Conservation (phyloP, 2,113 vertebrate species). For the Junco hyemalis region DNA sequence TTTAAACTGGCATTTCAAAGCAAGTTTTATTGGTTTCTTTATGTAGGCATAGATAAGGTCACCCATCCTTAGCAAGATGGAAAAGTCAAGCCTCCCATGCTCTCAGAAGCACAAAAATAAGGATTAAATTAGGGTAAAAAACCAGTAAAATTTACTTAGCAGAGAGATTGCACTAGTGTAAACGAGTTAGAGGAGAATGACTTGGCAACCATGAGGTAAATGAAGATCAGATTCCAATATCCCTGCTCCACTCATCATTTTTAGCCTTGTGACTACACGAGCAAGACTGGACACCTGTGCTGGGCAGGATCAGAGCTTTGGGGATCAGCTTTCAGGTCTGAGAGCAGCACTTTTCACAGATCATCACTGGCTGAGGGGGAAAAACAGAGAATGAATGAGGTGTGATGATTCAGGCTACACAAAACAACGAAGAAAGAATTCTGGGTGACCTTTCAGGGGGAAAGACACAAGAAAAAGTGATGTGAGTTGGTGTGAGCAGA, state of each 20-base stretch:
- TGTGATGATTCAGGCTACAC: background rate
- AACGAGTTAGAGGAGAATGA: background rate
- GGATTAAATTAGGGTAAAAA: background rate
- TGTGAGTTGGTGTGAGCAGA: background rate
- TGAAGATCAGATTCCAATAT: constrained; percentile 7
- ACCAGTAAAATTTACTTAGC: background rate
- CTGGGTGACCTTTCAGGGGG: background rate
- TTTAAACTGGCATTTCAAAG: background rate
- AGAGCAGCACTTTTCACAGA: background rate
- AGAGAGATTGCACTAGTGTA: background rate
- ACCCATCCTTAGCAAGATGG: background rate
- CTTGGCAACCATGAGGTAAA: background rate
- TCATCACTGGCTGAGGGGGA: background rate
- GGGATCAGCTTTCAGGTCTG: constrained; percentile 11
- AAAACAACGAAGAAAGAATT: background rate
- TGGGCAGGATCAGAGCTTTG: background rate
- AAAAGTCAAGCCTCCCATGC: background rate
- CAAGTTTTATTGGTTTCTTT: background rate
- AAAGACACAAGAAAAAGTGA: background rate
- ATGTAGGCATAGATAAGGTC: no score
- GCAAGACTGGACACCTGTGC: constrained; percentile 25
- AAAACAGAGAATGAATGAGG: background rate
- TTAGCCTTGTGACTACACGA: constrained; percentile 41
- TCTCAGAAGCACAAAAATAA: background rate
- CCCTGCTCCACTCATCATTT: background rate